Conservation (phyloP, 2,888 invertebrate genomes). For the Tenthredo notha region DNA sequence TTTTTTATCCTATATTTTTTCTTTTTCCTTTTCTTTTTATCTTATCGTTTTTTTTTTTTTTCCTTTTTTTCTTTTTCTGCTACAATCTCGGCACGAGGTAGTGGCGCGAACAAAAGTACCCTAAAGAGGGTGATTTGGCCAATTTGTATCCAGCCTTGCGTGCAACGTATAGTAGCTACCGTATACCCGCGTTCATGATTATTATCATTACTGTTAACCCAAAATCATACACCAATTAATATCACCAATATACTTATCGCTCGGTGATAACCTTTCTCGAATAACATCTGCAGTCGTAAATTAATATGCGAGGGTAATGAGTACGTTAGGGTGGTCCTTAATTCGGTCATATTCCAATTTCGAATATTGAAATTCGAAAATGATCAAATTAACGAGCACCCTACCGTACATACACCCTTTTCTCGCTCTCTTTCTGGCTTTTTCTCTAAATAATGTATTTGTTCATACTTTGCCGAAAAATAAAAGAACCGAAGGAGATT, state of each 20-base stretch:
- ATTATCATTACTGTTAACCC: constrained; percentile 29
- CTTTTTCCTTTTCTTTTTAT: not conserved
- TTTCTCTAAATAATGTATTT: too few relatives aligned
- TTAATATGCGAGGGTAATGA: too few relatives aligned
- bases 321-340: too few relatives aligned
- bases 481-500: not conserved
- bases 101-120: not conserved
- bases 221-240: constrained; percentile 26
- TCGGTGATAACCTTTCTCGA: not conserved
- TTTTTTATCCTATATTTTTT: not conserved
- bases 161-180: not conserved
- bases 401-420: too few relatives aligned
- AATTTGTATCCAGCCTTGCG: constrained; percentile 24
- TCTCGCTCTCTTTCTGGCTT: too few relatives aligned
- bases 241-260: not conserved
- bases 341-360: too few relatives aligned
- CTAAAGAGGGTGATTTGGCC: not conserved
- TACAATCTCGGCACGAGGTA: not conserved
- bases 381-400: too few relatives aligned
- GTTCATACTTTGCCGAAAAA: too few relatives aligned
- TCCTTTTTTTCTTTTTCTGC: not conserved
- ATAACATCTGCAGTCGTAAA: not conserved
- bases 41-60: too few relatives aligned
- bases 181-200: not conserved
- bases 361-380: too few relatives aligned